Base-by-base conservation (phyloP, 2,797 vertebrate genomes). In the Podarcis siculus region DNA sequence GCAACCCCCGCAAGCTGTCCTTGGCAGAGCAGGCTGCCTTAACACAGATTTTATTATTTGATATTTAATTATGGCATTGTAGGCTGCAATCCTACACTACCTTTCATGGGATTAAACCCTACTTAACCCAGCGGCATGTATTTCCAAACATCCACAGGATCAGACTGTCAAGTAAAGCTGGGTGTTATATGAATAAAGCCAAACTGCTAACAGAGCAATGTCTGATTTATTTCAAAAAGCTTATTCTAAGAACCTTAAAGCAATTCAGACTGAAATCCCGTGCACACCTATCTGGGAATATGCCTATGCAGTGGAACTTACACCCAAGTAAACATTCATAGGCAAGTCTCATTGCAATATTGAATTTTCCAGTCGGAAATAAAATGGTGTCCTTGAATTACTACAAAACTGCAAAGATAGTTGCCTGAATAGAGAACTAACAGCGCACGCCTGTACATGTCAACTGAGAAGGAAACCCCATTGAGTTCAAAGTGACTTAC, bases 1-100 rank as follows among this genome's bases (percentile, higher is more conserved):
- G 58, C 58, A 0, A 19, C 58, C 5, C 13, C 58, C 5, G 25
- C 89, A 71, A 85, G 71, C 92, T 90, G 72, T 94, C 86, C 89
- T 42, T 91, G 83, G 30, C 95, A 83, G 95, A 92, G 79, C 93
- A 86, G 71, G 84, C 88, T 89, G 32, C 86, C 92, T 93, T 85
- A 83, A 86, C 93, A 67, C 83, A 89, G 92, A 88, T 82, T 92
- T 12, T 79, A 32, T 3, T 89, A 3, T 82, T 89, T 67, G 91
- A 89, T 82, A 92, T 88, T 90, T 87, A 86, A 78, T 91, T 83
- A 84, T 35, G 23, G 61, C 91, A 90, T n/a, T 49, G 27, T 71
- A 49, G 49, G 49, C 49, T 35, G 55, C 73, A 77, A 42, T 66
- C 37, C 37, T 77, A 77, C 8, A 12, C 58, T 75, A 12, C 75